phyloP scores from a whole-genome alignment of 2,797 vertebrate genomes.

The Hephaestus fuliginosus region DNA sequence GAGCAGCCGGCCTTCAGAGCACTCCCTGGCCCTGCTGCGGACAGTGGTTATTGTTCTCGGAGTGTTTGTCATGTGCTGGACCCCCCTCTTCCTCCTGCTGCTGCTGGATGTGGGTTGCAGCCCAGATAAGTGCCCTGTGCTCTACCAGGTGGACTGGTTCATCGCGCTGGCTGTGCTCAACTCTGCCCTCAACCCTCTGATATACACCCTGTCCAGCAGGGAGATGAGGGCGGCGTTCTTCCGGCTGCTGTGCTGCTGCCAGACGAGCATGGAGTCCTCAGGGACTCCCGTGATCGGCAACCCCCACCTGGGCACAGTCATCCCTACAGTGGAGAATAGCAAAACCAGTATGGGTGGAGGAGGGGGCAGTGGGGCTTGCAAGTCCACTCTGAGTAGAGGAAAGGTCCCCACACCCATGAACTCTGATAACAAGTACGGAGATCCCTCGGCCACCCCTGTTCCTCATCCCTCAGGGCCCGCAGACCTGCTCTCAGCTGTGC shows the following conservation, averaged over 20 bases:
- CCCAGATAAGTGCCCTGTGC: conserved; percentile 78
- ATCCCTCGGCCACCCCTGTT: conserved; percentile 59
- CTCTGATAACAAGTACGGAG: conserved; percentile 75
- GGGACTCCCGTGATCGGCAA: conserved; percentile 60
- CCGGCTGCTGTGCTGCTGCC: conserved; percentile 84
- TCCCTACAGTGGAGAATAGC: conserved; percentile 85
- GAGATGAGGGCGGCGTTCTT: conserved; percentile 87
- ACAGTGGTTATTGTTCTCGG: conserved; percentile 88
- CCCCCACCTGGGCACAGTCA: conserved; percentile 73
- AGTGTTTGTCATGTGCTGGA: conserved; percentile 87
- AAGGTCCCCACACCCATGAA: conserved; percentile 69
- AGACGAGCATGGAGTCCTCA: conserved; percentile 63
- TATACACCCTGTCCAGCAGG: conserved; percentile 87
- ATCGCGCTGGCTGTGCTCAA: conserved; percentile 88
- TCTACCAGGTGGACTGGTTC: conserved; percentile 87
- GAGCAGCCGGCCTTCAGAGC: conserved; percentile 84
- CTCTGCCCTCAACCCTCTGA: conserved; percentile 88
- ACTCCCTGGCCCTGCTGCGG: conserved; percentile 84
- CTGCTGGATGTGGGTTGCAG: conserved; percentile 87
- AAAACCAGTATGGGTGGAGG: conserved; percentile 80
- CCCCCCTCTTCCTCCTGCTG: conserved; percentile 86
- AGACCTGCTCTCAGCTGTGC: conserved; percentile 85
- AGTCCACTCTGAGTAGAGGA: conserved; percentile 62
- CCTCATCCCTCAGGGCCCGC: conserved; percentile 76
- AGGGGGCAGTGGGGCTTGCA: conserved; percentile 62